Conservation (phyloP, 1,140 invertebrate species). For the Panulirus ornatus region DNA sequence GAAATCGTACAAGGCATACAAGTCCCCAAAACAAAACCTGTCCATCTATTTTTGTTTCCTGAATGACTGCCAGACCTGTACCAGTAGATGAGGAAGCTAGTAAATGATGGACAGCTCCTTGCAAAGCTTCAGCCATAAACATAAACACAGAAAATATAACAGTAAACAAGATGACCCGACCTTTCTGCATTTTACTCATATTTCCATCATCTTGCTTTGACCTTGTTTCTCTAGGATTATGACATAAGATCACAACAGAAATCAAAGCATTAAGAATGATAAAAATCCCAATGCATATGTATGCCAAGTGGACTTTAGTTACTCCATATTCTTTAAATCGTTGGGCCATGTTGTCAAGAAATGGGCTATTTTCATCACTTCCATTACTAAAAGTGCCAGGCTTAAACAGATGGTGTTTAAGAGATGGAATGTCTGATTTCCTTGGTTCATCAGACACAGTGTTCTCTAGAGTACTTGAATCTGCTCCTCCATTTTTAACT, state of each 20-base stretch:
- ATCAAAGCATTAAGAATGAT: constrained; percentile 78
- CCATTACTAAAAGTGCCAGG: constrained; percentile 76
- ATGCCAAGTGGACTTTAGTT: constrained; percentile 80
- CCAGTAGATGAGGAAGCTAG: constrained; percentile 48
- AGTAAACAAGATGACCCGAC: constrained; percentile 76
- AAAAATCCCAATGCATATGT: constrained; percentile 79
- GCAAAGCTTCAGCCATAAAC: constrained; percentile 79
- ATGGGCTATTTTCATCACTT: constrained; percentile 61
- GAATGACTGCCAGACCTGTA: constrained; percentile 76
- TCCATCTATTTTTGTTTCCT: constrained; percentile 77
- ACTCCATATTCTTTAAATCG: constrained; percentile 76
- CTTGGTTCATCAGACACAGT: background rate
- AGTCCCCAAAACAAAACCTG: constrained; percentile 80
- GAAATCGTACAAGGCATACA: constrained; percentile 79
- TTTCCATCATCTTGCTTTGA: constrained; percentile 76
- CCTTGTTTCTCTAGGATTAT: constrained; percentile 77
- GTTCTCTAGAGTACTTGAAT: background rate
- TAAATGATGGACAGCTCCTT: constrained; percentile 79
- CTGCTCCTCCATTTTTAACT: background rate
- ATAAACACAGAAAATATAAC: constrained; percentile 79
- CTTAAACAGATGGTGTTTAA: constrained; percentile 2
- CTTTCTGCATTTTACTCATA: constrained; percentile 57
- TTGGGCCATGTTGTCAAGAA: constrained; percentile 75
- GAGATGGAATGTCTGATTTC: background rate
- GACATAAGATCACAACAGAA: constrained; percentile 79